phyloP scores from a whole-genome alignment of 2,888 invertebrate species.

The Acleris holmiana region DNA sequence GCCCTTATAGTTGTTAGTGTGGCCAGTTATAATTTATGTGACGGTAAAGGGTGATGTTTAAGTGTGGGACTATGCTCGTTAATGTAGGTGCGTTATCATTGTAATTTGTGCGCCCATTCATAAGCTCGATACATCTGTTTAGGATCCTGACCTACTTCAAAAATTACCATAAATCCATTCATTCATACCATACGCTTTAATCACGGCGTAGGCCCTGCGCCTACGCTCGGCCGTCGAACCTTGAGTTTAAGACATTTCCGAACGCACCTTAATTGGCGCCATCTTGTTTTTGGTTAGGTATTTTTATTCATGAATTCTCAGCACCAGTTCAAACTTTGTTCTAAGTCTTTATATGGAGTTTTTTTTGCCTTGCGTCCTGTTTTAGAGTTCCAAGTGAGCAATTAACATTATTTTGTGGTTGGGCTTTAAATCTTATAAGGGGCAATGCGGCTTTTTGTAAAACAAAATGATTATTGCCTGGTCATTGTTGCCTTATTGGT shows the following conservation, averaged over 20 bases:
- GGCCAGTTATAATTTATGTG: neutral
- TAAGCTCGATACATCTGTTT: conserved; percentile 36
- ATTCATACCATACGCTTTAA: conserved; percentile 48
- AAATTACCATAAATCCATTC: conserved; percentile 50
- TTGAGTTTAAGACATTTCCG: conserved; percentile 55
- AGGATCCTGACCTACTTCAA: conserved; percentile 45
- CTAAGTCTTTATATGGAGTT: conserved; percentile 16
- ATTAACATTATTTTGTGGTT: conserved; percentile 62
- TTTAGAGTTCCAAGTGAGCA: conserved; percentile 59
- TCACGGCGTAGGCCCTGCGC: conserved; percentile 46
- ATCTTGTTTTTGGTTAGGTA: conserved; percentile 66
- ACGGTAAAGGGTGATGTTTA: neutral
- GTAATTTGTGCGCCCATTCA: conserved; percentile 37
- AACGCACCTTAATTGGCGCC: conserved; percentile 65
- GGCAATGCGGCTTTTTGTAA: conserved; percentile 16
- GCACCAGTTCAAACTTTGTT: conserved; percentile 38
- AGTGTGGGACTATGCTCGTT: conserved; percentile 22
- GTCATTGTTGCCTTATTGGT: conserved; percentile 23
- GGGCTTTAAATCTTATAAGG: conserved; percentile 32
- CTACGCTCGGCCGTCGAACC: conserved; percentile 50
- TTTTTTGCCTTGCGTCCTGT: conserved; percentile 51
- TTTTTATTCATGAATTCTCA: conserved; percentile 75
- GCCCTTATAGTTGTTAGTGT: neutral
- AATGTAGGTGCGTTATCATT: conserved; percentile 19
- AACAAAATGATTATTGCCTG: conserved; percentile 15